Evolutionary conservation across 1,140 invertebrate genomes (phyloP), one percentile per base, ranked within the genome.

Genomic region (Panagrolaimus sp.): DNA sequence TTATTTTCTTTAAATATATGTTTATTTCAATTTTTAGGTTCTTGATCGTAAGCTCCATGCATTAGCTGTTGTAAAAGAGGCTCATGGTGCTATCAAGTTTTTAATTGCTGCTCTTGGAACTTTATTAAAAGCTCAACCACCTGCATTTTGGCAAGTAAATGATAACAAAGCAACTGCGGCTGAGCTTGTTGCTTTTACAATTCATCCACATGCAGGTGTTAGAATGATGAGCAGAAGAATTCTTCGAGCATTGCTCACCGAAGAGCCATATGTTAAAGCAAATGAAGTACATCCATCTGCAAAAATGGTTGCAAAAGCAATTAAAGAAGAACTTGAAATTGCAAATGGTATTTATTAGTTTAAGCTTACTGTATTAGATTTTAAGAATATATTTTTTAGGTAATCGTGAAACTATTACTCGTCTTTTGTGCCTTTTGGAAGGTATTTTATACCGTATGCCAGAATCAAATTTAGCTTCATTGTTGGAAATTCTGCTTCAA

Each of bases 211-310:
- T 20, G 57, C 67, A 13, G 46, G 67, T 46, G 57, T 66, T 47
- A 23, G 67, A n/a, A 68, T 48, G 51, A 68, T 68, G 57, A 68
- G 67, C 42, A 23, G 67, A 45, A 25, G 67, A 20, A 48, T 68
- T 23, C 14, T 68, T 14, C 46, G 67, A 20, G 31, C 38, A 31
- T 20, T 68, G 23, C 31, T 68, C 14, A 68, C 67, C 5, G 67
- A 68, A 44, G 45, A 46, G n/a, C 48, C 46, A 5, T 31, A 48
- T 31, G 38, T 48, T 14, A 44, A 63, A 38, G 62, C 20, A 23
- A 23, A 53, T 5, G 62, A 31, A 45, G 46, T 48, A 4, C 67
- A 68, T 68, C 67, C 67, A 9, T 53, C 67, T 27, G 53, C 67
- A 1, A 68, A 66, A 65, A 38, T 16, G 20, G 57, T 68, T 23